Evolutionary conservation across 2,113 vertebrate species (phyloP).

Genomic region (Callaeas wilsoni): DNA sequence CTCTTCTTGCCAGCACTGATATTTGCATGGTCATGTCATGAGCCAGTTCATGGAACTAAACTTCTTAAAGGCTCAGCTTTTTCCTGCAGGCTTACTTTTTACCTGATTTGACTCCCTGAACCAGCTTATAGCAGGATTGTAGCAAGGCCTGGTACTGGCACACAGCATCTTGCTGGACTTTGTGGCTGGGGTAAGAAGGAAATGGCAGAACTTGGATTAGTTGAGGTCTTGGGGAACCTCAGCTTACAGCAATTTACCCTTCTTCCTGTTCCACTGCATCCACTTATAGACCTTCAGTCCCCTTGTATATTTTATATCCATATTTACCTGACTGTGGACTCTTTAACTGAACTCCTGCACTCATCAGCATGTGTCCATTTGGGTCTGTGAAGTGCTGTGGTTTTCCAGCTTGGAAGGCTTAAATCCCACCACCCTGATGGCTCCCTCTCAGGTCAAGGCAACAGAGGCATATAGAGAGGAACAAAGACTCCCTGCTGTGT

Average conservation of each 20-base stretch:
- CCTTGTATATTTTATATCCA: not conserved
- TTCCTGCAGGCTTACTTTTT: not conserved
- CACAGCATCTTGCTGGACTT: not conserved
- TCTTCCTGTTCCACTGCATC: not conserved
- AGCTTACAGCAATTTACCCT: not conserved
- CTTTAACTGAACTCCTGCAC: not conserved
- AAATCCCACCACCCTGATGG: accelerated
- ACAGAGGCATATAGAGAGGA: not conserved
- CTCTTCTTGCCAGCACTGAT: not conserved
- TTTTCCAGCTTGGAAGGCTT: not conserved
- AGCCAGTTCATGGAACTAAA: not conserved
- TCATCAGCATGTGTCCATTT: not conserved
- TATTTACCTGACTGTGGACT: not conserved
- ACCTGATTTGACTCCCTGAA: not conserved
- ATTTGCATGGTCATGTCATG: not conserved
- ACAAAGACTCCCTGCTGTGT: not conserved
- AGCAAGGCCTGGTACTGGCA: not conserved
- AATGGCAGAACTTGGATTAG: not conserved
- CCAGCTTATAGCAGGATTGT: not conserved
- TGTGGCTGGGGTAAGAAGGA: not conserved
- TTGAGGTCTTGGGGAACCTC: not conserved
- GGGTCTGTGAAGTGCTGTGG: not conserved
- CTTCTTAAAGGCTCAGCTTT: not conserved
- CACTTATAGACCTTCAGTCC: not conserved
- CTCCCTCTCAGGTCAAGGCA: not conserved